These are phyloP conservation scores for Tretioscincus oriximinensis DNA, from an alignment of 2,113 vertebrate species.

Conservation along the genomic window DNA sequence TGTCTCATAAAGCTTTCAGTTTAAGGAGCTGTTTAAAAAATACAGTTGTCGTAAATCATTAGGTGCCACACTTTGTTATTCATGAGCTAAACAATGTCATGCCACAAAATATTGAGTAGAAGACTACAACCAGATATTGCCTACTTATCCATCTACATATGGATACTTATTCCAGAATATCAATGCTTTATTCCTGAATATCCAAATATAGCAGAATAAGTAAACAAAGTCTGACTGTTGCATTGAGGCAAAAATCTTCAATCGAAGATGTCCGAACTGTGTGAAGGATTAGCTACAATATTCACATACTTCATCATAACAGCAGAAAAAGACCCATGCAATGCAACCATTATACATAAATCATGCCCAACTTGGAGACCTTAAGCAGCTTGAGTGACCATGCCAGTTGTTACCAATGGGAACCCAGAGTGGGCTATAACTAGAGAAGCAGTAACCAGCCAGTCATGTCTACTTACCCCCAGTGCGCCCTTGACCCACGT, in stretches of 20 bases:
- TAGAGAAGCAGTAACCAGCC: slow-evolving; percentile 31
- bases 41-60: neutral
- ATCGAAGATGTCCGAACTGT: neutral
- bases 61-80: neutral
- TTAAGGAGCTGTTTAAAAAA: neutral
- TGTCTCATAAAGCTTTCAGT: neutral
- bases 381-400: slow-evolving; percentile 47
- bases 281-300: neutral
- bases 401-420: slow-evolving; percentile 17
- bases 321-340: too few relatives aligned
- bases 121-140: neutral
- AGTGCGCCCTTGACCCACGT: slow-evolving; percentile 92
- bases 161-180: too few relatives aligned
- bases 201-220: too few relatives aligned
- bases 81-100: neutral
- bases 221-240: neutral
- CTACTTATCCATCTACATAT: too few relatives aligned
- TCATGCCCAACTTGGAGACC: neutral
- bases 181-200: too few relatives aligned
- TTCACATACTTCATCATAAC: neutral
- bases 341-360: neutral
- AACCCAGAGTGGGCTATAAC: slow-evolving; percentile 23
- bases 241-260: neutral
- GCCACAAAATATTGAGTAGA: neutral
- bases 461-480: slow-evolving; percentile 79